Percentiles rank a stretch among this genome's conserved stretches.
Evolutionary conservation across 2,113 vertebrate genomes (phyloP).

Genomic region (Micromys minutus): DNA sequence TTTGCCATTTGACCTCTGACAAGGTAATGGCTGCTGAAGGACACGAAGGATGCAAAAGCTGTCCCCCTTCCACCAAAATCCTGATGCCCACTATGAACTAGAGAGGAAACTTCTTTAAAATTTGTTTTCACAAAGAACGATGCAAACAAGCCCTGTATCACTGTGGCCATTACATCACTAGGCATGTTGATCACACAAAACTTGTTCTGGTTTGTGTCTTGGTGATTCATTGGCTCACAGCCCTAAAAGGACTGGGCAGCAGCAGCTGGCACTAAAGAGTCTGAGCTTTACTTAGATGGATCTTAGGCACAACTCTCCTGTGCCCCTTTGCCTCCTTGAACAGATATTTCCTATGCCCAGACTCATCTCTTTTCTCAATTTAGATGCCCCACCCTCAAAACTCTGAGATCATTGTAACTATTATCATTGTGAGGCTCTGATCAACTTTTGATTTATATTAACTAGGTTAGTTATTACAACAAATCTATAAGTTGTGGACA

Average conservation of each 20-base stretch:
- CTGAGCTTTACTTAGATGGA: not conserved
- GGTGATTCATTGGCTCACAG: not conserved
- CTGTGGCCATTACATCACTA: not conserved
- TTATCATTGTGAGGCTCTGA: not conserved
- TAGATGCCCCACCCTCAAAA: not conserved
- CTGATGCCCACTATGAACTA: not conserved
- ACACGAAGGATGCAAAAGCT: not conserved
- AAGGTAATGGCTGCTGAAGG: not conserved
- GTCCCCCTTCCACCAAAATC: not conserved
- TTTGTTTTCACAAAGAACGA: constrained; percentile 28
- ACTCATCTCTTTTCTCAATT: constrained; percentile 31
- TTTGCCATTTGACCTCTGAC: not conserved
- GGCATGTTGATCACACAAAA: not conserved
- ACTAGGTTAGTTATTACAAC: constrained; percentile 38
- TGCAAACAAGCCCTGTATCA: not conserved
- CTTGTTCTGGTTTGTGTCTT: constrained; percentile 5
- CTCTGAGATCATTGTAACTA: not conserved
- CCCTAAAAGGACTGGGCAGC: not conserved
- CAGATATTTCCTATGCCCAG: constrained; percentile 9
- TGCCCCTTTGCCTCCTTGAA: constrained; percentile 15
- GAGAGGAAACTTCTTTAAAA: not conserved
- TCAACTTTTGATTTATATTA: constrained; percentile 26
- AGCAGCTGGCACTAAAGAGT: not conserved
- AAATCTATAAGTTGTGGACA: not conserved
- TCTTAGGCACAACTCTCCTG: not conserved